phyloP scores from a whole-genome alignment of 2,113 vertebrate genomes.

The Alligator sinensis region DNA sequence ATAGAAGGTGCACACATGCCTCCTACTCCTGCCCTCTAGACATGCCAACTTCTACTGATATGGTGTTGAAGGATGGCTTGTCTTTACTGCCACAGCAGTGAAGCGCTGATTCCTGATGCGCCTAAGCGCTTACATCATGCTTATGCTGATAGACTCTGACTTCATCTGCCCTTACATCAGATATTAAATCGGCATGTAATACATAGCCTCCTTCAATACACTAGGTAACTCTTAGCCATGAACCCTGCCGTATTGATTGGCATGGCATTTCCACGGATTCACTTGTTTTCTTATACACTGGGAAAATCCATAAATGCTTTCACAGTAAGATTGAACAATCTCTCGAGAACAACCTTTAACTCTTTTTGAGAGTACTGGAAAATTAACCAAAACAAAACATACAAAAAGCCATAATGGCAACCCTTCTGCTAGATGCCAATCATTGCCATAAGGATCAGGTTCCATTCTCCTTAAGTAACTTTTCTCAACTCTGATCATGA shows the following conservation, averaged over 20 bases:
- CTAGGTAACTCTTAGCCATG: background rate
- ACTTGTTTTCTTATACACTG: background rate
- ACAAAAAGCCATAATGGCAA: background rate
- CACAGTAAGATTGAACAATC: background rate
- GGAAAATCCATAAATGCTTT: background rate
- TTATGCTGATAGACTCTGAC: background rate
- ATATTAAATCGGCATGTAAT: background rate
- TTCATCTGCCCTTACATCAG: background rate
- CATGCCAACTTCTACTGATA: background rate
- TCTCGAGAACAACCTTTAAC: background rate
- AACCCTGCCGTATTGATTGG: background rate
- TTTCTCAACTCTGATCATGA: background rate
- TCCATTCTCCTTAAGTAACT: background rate
- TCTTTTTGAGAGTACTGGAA: background rate
- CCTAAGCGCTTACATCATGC: background rate
- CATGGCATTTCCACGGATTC: background rate
- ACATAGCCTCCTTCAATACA: background rate
- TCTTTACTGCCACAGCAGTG: background rate
- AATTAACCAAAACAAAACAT: background rate
- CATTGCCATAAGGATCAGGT: background rate
- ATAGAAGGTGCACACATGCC: background rate
- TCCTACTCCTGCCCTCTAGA: background rate
- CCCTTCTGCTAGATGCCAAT: background rate
- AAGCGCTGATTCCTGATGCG: background rate
- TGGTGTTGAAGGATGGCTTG: background rate